These are phyloP conservation scores for Hybognathus amarus DNA, from an alignment of 2,797 vertebrate species.

Conservation along the genomic window DNA sequence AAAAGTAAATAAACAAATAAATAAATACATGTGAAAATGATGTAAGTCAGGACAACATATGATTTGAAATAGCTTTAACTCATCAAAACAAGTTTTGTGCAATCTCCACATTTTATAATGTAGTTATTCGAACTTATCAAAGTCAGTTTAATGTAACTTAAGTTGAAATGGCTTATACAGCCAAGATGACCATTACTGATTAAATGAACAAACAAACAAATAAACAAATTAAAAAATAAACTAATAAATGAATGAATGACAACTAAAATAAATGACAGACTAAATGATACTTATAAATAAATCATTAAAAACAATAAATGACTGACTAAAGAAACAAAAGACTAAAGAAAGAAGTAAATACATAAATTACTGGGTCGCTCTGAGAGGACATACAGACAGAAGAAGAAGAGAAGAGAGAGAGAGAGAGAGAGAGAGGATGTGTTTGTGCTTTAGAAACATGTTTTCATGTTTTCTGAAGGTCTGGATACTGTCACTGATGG, in stretches of 20 bases:
- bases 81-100: no score
- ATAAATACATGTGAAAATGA: no score
- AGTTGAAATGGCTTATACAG: no score
- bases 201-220: not conserved
- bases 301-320: not conserved
- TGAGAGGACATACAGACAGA: not conserved
- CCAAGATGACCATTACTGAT: no score
- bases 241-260: no score
- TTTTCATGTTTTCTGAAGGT: not conserved
- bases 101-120: no score
- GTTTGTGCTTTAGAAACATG: not conserved
- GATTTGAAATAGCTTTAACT: no score
- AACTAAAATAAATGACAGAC: not conserved
- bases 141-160: no score
- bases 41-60: not conserved
- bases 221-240: not conserved
- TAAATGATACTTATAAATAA: not conserved
- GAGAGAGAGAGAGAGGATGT: not conserved
- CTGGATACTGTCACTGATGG: not conserved
- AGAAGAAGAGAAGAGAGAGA: not conserved
- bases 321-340: no score
- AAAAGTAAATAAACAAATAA: no score
- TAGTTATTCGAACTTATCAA: no score
- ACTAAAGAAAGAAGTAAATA: not conserved
- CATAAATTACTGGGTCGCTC: no score